Conservation (phyloP, 2,888 invertebrate species). For the Dasypolia templi region DNA sequence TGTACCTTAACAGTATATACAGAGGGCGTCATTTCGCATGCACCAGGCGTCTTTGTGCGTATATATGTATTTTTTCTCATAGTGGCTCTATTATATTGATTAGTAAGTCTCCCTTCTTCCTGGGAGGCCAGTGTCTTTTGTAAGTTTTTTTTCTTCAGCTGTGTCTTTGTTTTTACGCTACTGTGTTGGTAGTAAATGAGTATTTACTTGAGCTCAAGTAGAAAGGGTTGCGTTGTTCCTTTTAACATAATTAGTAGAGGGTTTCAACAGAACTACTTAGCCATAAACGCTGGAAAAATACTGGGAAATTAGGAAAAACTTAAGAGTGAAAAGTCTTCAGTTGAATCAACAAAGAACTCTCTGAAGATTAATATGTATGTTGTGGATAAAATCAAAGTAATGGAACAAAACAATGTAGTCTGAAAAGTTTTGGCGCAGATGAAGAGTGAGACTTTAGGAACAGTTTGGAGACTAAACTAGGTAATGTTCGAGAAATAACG, state of each 20-base stretch:
- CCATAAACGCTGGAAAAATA: slow-evolving; percentile 22
- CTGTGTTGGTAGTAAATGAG: slow-evolving; percentile 72
- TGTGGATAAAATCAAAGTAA: slow-evolving; percentile 7
- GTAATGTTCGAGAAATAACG: background rate
- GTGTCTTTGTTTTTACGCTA: slow-evolving; percentile 83
- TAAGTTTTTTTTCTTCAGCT: slow-evolving; percentile 80
- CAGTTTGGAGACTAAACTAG: background rate
- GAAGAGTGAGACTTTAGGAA: background rate
- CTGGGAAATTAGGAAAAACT: slow-evolving; percentile 33
- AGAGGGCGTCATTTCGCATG: slow-evolving; percentile 69
- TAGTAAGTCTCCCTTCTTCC: slow-evolving; percentile 87
- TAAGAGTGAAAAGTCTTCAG: background rate
- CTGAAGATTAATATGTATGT: slow-evolving; percentile 7
- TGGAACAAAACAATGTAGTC: slow-evolving; percentile 11
- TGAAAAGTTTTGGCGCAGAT: slow-evolving; percentile 6
- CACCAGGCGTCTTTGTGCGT: slow-evolving; percentile 68
- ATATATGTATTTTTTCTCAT: slow-evolving; percentile 88
- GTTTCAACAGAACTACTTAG: slow-evolving; percentile 11
- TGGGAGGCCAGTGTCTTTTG: slow-evolving; percentile 83
- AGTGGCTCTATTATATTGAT: slow-evolving; percentile 91
- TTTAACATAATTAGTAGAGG: slow-evolving; percentile 62
- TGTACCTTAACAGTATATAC: slow-evolving; percentile 69
- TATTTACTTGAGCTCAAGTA: slow-evolving; percentile 64
- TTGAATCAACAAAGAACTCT: background rate
- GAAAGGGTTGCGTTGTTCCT: slow-evolving; percentile 64